Base-by-base conservation (phyloP, 2,888 invertebrate genomes). In the Lamproptera curius region DNA sequence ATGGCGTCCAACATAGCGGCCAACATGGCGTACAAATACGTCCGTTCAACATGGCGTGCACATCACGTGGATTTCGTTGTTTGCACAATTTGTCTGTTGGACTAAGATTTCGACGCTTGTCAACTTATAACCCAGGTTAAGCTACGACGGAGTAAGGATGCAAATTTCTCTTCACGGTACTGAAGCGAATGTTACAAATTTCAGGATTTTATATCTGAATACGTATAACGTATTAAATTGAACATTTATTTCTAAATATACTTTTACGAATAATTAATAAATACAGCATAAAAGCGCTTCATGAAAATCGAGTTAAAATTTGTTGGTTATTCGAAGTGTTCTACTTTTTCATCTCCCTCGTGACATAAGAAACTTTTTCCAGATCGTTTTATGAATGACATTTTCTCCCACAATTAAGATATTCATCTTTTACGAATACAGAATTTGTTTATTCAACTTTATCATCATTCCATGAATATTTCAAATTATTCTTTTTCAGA, bases 61-160 rank as follows among this genome's bases (percentile, higher is more conserved):
- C 65, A 67, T 64, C 65, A 62, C 70, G 60, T 56, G 67, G 67
- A 73, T 74, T 65, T 59, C 70, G 65, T 55, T 78, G 75, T 78
- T 78, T 78, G 70, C 59, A 57, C 67, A 77, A 78, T 73, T 76
- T 70, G 76, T 74, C 72, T 60, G 72, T 72, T 73, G 45, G 56
- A 59, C 63, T 60, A 70, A 76, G 76, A 76, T 71, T 65, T 61
- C 54, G 59, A 31, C 44, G 55, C 42, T 50, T 46, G 54, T 63
- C 31, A 11, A n/a, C n/a, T 31, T 11, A 13, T 31, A 62, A 63
- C 58, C 59, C 55, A 59, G 50, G 55, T 20, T 31, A 16, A 33
- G 11, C 42, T 43, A 63, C 62, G 58, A 56, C 50, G 56, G 59
- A 61, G 58, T 69, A 72, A 66, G 68, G 65, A 72, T 72, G 73